Evolutionary conservation across 2,797 vertebrate species (phyloP).

Genomic region (Neosilurus mollespiculum): DNA sequence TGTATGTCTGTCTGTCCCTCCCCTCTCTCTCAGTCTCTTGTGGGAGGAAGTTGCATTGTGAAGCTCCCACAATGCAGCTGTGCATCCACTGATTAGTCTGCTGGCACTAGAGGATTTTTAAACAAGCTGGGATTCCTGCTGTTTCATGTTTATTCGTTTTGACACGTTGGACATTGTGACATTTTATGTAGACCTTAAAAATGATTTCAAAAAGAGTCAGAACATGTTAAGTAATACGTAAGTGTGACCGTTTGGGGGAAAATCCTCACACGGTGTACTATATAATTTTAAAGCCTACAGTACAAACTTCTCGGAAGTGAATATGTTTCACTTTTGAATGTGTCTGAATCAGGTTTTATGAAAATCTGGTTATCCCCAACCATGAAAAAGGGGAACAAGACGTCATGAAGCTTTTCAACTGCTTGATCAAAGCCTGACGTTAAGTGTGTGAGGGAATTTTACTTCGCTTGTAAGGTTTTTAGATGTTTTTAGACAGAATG

Average conservation of each 20-base stretch:
- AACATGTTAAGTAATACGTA: neutral
- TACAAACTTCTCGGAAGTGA: neutral
- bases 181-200: neutral
- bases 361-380: neutral
- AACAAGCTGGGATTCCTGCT: neutral
- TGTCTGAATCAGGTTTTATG: neutral
- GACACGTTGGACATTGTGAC: neutral
- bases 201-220: neutral
- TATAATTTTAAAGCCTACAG: neutral
- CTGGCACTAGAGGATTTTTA: neutral
- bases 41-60: constrained; percentile 64
- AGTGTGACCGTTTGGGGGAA: neutral
- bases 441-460: neutral
- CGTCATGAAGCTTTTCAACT: neutral
- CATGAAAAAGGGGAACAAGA: neutral
- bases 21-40: constrained; percentile 42
- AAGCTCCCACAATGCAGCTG: constrained; percentile 30
- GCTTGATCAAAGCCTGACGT: neutral
- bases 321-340: neutral
- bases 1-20: neutral
- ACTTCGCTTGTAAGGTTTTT: neutral
- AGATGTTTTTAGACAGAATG: neutral
- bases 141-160: neutral
- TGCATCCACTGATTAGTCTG: neutral
- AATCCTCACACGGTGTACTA: neutral